Percentiles rank a stretch among this genome's conserved stretches.
Evolutionary conservation across 2,113 vertebrate species (phyloP).

Genomic region (Lepisosteus oculatus): DNA sequence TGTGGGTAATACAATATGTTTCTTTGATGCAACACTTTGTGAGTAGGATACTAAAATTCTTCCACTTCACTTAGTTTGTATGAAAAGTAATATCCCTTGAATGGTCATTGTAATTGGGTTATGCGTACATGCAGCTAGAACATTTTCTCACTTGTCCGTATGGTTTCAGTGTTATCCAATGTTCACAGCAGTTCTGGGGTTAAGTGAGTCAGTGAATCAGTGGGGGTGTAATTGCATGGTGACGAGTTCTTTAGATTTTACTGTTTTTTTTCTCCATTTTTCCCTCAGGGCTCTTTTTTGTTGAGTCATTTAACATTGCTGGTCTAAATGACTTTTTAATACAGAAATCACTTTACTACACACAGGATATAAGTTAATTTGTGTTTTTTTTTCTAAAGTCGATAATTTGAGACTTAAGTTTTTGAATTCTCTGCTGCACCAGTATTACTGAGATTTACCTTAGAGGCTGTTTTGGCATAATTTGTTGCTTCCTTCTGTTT

Average conservation of each 20-base stretch:
- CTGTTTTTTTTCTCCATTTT: neutral
- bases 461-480: neutral
- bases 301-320: neutral
- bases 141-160: neutral
- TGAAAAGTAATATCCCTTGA: neutral
- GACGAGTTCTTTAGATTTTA: neutral
- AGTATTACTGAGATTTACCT: neutral
- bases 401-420: no score
- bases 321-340: no score
- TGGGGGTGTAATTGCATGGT: conserved; percentile 24
- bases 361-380: neutral
- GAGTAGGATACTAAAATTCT: neutral
- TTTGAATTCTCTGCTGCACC: neutral
- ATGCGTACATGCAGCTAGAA: neutral
- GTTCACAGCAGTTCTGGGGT: conserved; percentile 1
- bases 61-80: no score
- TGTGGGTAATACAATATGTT: no score
- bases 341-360: neutral
- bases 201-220: conserved; percentile 15
- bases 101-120: conserved; percentile 20
- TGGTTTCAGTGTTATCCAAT: conserved; percentile 16
- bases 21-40: no score
- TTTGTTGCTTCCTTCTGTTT: neutral
- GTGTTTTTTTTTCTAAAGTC: neutral
- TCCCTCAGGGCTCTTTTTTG: neutral